Evolutionary conservation across 2,888 invertebrate species (phyloP).

Genomic region (Eupithecia abbreviata): DNA sequence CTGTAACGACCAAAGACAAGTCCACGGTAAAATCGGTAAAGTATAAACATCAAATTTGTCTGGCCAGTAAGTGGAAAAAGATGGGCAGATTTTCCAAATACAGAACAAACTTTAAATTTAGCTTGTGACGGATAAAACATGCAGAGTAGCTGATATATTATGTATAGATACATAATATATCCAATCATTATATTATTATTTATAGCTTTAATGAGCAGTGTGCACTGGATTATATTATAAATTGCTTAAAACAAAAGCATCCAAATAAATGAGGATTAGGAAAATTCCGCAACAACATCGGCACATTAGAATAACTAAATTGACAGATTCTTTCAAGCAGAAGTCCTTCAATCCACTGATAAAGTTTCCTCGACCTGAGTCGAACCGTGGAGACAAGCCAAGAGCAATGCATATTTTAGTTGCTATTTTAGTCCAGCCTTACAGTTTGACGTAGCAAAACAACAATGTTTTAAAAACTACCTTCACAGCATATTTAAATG

Average conservation of each 20-base stretch:
- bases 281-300: background rate
- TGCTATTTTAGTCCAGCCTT: constrained; percentile 59
- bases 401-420: constrained; percentile 46
- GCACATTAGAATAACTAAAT: background rate
- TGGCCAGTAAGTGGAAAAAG: background rate
- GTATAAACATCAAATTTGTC: background rate
- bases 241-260: background rate
- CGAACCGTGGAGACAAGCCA: constrained; percentile 69
- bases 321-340: constrained; percentile 20
- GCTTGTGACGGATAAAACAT: background rate
- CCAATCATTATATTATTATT: too few species aligned
- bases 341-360: constrained; percentile 46
- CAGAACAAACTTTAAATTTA: background rate
- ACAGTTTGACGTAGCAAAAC: constrained; percentile 46
- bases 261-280: background rate
- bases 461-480: constrained; percentile 16
- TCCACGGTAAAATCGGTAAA: too few species aligned
- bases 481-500: background rate
- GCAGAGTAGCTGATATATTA: background rate
- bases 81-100: background rate
- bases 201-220: background rate
- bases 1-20: background rate
- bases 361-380: constrained; percentile 61
- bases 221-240: background rate
- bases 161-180: too few species aligned